These are phyloP conservation scores for Anadara kagoshimensis DNA, from an alignment of 1,140 invertebrate genomes.

Conservation along the genomic window DNA sequence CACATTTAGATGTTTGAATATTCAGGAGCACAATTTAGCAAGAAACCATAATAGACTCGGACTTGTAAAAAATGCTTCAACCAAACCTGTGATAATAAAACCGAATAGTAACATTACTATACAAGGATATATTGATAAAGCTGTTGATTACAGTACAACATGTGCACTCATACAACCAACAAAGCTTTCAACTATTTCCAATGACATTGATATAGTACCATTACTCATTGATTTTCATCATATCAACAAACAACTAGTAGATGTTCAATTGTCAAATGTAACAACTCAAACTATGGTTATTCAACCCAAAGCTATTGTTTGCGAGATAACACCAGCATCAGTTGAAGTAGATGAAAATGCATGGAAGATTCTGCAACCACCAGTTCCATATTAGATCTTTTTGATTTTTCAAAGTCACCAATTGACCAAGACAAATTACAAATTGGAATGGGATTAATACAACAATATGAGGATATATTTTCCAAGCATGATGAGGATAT, in stretches of 20 bases:
- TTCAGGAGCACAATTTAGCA: constrained; percentile 13
- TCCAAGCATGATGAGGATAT: constrained; percentile 2
- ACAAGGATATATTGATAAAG: constrained; percentile 1
- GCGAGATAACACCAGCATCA: neutral
- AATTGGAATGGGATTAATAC: neutral
- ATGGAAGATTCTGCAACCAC: neutral
- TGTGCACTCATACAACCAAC: neutral
- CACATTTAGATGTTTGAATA: constrained; percentile 11
- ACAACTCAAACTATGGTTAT: neutral
- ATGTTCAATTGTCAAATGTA: neutral
- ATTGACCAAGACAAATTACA: neutral
- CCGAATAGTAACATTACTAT: neutral
- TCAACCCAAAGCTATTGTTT: neutral
- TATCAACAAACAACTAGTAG: neutral
- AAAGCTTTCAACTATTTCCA: neutral
- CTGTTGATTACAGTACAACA: neutral
- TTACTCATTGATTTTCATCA: neutral
- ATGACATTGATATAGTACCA: constrained; percentile 2
- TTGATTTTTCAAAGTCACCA: neutral
- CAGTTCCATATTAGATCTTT: neutral
- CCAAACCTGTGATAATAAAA: constrained; percentile 2
- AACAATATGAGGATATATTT: neutral
- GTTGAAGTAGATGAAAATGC: neutral
- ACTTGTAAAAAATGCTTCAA: constrained; percentile 1
- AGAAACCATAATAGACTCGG: constrained; percentile 5